Percentiles rank a stretch among this genome's conserved stretches.
Conservation (phyloP, 2,113 vertebrate genomes). For the zebrafish (Danio rerio) region DNA sequence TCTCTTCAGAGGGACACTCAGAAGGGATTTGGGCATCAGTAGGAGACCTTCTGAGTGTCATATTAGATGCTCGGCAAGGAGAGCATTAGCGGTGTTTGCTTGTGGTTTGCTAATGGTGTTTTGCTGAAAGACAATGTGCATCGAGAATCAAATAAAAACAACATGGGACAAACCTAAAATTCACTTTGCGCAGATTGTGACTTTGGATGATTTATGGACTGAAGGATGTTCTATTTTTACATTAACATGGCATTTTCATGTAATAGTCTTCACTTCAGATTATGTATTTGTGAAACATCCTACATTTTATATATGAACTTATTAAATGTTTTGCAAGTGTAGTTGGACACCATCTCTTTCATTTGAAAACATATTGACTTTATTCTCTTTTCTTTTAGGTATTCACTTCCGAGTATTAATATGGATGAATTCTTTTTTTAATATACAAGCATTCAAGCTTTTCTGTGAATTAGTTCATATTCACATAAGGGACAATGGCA, state of each 20-base stretch:
- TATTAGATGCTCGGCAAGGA: background rate
- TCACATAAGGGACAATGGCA: background rate
- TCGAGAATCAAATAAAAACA: conserved; percentile 1
- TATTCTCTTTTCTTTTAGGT: background rate
- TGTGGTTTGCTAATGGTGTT: conserved; percentile 26
- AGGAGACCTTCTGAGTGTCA: too few species aligned
- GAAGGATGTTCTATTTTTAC: conserved; percentile 62
- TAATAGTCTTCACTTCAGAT: conserved; percentile 56
- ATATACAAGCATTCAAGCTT: too few species aligned
- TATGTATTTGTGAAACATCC: conserved; percentile 69
- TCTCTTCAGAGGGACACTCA: too few species aligned
- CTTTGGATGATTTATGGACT: conserved; percentile 36
- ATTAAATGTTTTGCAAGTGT: conserved; percentile 77
- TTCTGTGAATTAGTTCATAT: background rate
- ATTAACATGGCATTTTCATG: conserved; percentile 61
- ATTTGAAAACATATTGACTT: background rate
- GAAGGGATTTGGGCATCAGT: too few species aligned
- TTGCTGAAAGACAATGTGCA: conserved; percentile 37
- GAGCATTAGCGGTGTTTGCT: conserved; percentile 26
- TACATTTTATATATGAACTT: conserved; percentile 68
- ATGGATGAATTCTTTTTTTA: background rate
- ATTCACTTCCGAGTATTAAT: background rate
- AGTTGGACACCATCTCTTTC: conserved; percentile 20
- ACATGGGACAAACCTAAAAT: conserved; percentile 10
- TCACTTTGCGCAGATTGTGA: conserved; percentile 51